phyloP scores from a whole-genome alignment of 2,888 invertebrate species.

The Apodemia zela region DNA sequence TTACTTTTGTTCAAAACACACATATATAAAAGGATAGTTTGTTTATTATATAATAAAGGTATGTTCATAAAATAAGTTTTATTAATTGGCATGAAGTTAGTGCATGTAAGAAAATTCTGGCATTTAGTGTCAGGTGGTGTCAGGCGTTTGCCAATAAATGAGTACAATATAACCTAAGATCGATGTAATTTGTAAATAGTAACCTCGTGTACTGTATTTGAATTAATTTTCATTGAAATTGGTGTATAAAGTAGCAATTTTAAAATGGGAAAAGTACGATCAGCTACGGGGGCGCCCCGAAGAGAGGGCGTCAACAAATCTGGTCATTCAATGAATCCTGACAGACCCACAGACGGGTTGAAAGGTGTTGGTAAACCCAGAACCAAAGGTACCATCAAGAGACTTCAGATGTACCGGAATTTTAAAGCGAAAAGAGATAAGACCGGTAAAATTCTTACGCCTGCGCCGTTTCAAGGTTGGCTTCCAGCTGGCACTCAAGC shows the following conservation, averaged over 20 bases:
- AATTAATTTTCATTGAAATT: background rate
- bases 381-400: slow-evolving; percentile 95
- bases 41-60: background rate
- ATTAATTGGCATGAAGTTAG: background rate
- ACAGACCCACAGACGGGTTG: slow-evolving; percentile 87
- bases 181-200: slow-evolving; percentile 7
- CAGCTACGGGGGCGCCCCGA: slow-evolving; percentile 86
- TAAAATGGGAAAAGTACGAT: slow-evolving; percentile 88
- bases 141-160: background rate
- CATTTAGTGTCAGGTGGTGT: background rate
- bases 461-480: slow-evolving; percentile 97
- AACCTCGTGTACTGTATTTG: slow-evolving; percentile 3
- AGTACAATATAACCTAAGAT: background rate
- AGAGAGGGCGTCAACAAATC: slow-evolving; percentile 92
- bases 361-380: slow-evolving; percentile 92
- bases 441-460: slow-evolving; percentile 92
- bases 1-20: background rate
- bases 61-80: background rate
- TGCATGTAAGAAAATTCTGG: background rate
- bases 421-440: slow-evolving; percentile 96
- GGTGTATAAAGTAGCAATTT: slow-evolving; percentile 13
- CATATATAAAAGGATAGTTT: background rate
- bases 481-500: slow-evolving; percentile 94
- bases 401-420: slow-evolving; percentile 98
- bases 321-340: slow-evolving; percentile 97